Percentiles rank a stretch among this genome's conserved stretches.
phyloP scores from a whole-genome alignment of 2,113 vertebrate genomes.

The Tragelaphus buxtoni region DNA sequence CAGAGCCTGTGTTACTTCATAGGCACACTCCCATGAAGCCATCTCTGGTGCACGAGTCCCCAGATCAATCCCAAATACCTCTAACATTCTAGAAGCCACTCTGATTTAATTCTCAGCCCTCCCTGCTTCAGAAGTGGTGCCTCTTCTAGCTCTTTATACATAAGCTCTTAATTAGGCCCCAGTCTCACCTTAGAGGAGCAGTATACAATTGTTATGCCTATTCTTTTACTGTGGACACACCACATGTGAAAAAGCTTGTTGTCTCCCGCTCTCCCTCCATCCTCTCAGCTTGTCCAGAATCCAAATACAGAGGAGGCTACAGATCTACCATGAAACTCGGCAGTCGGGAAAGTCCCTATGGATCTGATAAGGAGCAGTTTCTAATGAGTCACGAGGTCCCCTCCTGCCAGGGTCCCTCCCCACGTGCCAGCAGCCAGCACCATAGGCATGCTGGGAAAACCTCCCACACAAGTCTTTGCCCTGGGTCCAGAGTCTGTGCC shows the following conservation, averaged over 20 bases:
- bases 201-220: background rate
- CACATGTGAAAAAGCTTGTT: background rate
- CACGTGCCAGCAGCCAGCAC: background rate
- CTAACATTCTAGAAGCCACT: background rate
- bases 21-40: background rate
- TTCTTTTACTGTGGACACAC: background rate
- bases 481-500: constrained; percentile 58
- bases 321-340: background rate
- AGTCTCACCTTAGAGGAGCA: background rate
- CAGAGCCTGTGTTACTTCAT: background rate
- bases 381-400: background rate
- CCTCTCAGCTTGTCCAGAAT: background rate
- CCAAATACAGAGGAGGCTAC: background rate
- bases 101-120: background rate
- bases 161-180: background rate
- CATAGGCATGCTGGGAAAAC: constrained; percentile 5
- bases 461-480: constrained; percentile 42
- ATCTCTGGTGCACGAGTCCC: background rate
- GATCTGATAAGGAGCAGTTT: background rate
- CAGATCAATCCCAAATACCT: background rate
- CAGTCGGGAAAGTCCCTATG: background rate
- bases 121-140: background rate
- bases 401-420: background rate
- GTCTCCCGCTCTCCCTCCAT: background rate
- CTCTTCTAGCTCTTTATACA: background rate